Percentiles rank a stretch among this genome's conserved stretches.
Conservation (phyloP, 2,113 vertebrate species). For the Planiliza haematocheilus region DNA sequence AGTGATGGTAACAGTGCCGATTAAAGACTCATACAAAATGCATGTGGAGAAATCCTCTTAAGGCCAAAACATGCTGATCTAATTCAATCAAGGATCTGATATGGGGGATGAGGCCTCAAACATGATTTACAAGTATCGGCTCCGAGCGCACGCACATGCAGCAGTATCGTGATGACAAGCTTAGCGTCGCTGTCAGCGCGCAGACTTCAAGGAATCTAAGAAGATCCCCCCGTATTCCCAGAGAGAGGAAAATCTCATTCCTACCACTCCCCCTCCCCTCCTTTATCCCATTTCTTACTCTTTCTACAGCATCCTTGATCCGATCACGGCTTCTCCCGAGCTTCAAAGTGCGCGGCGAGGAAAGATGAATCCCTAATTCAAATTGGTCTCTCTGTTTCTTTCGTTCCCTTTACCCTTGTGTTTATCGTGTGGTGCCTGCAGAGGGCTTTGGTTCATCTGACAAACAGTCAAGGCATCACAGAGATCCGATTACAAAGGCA, state of each 20-base stretch:
- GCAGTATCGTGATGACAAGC: constrained; percentile 42
- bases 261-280: constrained; percentile 51
- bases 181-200: constrained; percentile 51
- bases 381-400: constrained; percentile 46
- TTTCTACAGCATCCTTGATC: constrained; percentile 61
- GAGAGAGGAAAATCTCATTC: constrained; percentile 65
- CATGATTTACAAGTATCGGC: constrained; percentile 46
- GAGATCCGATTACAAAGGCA: constrained; percentile 68
- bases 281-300: constrained; percentile 69
- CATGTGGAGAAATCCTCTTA: constrained; percentile 70
- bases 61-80: constrained; percentile 76
- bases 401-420: constrained; percentile 45
- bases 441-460: constrained; percentile 62
- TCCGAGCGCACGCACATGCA: constrained; percentile 17
- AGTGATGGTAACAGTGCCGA: constrained; percentile 59
- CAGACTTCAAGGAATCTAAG: constrained; percentile 47
- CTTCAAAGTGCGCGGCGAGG: constrained; percentile 64
- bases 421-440: constrained; percentile 59
- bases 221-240: constrained; percentile 58
- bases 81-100: constrained; percentile 78
- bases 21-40: constrained; percentile 73
- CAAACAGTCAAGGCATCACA: constrained; percentile 70
- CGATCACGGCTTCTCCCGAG: constrained; percentile 63
- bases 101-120: constrained; percentile 57
- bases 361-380: constrained; percentile 68